Percentiles rank a stretch among this genome's conserved stretches.
Conservation (phyloP, 1,140 invertebrate species). For the Heliconius eleuchia region DNA sequence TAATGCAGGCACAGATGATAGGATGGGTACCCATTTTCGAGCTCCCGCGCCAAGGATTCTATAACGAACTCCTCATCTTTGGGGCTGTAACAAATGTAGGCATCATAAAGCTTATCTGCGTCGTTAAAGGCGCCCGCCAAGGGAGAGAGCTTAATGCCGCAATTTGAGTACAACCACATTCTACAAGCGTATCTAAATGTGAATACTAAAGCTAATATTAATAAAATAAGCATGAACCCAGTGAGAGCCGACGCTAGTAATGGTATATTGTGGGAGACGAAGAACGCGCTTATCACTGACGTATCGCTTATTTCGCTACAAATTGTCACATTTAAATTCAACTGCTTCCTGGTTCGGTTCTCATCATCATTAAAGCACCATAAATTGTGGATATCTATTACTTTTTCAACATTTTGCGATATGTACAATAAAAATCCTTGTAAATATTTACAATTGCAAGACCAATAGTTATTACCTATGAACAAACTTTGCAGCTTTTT, state of each 20-base stretch:
- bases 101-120: conserved; percentile 92
- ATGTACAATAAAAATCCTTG: conserved; percentile 89
- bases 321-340: conserved; percentile 85
- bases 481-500: conserved; percentile 80
- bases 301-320: conserved; percentile 85
- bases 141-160: conserved; percentile 89
- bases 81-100: conserved; percentile 93
- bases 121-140: conserved; percentile 88
- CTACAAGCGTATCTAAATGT: conserved; percentile 91
- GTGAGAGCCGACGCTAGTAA: conserved; percentile 87
- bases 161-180: conserved; percentile 93
- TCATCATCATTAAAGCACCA: conserved; percentile 85
- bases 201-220: conserved; percentile 88
- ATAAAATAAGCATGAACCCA: conserved; percentile 87
- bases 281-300: conserved; percentile 85
- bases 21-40: conserved; percentile 87
- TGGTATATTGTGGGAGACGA: conserved; percentile 88
- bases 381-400: conserved; percentile 85
- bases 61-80: conserved; percentile 94
- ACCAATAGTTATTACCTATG: conserved; percentile 91
- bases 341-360: conserved; percentile 84
- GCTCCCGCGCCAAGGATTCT: conserved; percentile 89
- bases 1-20: conserved; percentile 93
- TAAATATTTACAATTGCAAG: conserved; percentile 92
- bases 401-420: conserved; percentile 85